These are phyloP conservation scores for Chalcis sispes DNA, from an alignment of 2,888 invertebrate species.

Conservation along the genomic window DNA sequence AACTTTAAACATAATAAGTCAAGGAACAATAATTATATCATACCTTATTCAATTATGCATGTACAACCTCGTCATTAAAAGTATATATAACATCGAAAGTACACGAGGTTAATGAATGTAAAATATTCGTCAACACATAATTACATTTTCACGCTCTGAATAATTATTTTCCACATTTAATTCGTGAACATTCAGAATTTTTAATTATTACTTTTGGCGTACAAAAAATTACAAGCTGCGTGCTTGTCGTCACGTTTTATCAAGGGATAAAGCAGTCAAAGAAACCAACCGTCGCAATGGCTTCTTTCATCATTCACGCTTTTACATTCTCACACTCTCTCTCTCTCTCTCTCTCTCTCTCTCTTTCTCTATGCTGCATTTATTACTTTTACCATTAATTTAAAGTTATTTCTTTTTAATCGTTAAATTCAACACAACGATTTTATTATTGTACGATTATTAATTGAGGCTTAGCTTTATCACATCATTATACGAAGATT, in stretches of 20 bases:
- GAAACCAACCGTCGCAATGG: conserved; percentile 66
- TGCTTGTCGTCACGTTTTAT: not conserved
- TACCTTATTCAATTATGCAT: too few species aligned
- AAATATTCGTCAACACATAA: too few species aligned
- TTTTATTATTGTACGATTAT: not conserved
- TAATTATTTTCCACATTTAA: not conserved
- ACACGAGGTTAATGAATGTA: too few species aligned
- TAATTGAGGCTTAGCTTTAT: not conserved
- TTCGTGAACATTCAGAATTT: not conserved
- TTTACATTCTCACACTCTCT: conserved; percentile 14
- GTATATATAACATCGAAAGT: too few species aligned
- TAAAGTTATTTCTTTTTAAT: conserved; percentile 10
- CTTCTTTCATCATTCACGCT: conserved; percentile 59
- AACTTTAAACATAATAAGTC: too few species aligned
- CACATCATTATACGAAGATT: not conserved
- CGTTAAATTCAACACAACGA: not conserved
- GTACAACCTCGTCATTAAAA: too few species aligned
- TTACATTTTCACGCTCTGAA: too few species aligned
- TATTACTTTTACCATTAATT: not conserved
- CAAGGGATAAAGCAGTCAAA: conserved; percentile 38
- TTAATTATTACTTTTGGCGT: conserved; percentile 3
- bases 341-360: not conserved
- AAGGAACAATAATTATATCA: too few species aligned
- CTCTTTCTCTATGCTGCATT: not conserved
- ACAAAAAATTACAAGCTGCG: not conserved